A percentile compares a stretch with the other conserved stretches of the same genome.
Evolutionary conservation across 2,797 vertebrate genomes (phyloP).

Genomic region (Taenioides sp.): DNA sequence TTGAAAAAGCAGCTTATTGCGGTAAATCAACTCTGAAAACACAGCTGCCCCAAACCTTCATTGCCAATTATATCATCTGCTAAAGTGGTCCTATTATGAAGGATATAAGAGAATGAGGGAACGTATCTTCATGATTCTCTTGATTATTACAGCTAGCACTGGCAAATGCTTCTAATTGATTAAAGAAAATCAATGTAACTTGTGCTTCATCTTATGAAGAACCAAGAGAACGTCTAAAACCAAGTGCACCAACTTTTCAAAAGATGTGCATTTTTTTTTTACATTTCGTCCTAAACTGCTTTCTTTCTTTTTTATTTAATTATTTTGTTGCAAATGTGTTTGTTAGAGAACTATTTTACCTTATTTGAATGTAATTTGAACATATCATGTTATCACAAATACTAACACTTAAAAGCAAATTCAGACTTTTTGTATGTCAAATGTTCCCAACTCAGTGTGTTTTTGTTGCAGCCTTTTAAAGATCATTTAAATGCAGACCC

Average conservation of each 20-base stretch:
- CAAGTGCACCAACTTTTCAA: not conserved
- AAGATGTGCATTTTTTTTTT: not conserved
- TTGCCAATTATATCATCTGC: slow-evolving; percentile 37
- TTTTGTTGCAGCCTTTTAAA: slow-evolving; percentile 40
- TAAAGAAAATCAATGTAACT: slow-evolving; percentile 16
- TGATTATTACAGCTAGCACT: not conserved
- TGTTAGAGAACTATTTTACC: not conserved
- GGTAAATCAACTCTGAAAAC: slow-evolving; percentile 53
- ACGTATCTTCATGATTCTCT: slow-evolving; percentile 6
- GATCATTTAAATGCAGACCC: not conserved
- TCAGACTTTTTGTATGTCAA: not conserved
- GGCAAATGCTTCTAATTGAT: not conserved
- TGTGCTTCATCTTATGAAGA: slow-evolving; percentile 27
- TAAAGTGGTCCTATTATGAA: slow-evolving; percentile 38
- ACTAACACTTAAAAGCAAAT: not conserved
- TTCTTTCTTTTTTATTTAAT: no score
- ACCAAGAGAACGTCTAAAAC: slow-evolving; percentile 24
- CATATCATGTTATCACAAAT: not conserved
- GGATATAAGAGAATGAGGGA: slow-evolving; percentile 19
- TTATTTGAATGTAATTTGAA: not conserved
- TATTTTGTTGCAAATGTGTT: not conserved
- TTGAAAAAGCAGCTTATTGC: slow-evolving; percentile 38
- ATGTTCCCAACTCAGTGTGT: slow-evolving; percentile 17
- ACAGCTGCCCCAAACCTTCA: slow-evolving; percentile 42
- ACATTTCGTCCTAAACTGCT: no score